These are phyloP conservation scores for Melipona beecheii DNA, from an alignment of 2,888 invertebrate genomes.

Conservation along the genomic window DNA sequence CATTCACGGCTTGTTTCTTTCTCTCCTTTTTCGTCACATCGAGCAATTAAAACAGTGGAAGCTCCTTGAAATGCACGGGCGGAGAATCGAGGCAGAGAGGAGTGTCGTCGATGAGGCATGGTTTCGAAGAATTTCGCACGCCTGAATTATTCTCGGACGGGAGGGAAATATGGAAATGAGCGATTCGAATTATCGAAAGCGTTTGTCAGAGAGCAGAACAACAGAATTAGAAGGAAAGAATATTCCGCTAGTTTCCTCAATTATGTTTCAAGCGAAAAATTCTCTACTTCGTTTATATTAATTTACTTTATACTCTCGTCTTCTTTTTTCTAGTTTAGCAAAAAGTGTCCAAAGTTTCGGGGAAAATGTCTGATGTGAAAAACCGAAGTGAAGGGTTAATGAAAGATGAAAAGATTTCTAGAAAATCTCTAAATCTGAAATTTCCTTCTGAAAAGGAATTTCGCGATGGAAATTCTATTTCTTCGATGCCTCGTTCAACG, in stretches of 20 bases:
- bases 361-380: not conserved
- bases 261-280: not conserved
- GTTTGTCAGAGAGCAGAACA: not conserved
- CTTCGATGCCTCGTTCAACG: too few relatives aligned
- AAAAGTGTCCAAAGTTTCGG: not conserved
- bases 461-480: not conserved
- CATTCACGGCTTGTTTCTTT: not conserved
- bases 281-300: not conserved
- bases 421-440: not conserved
- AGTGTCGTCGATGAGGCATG: not conserved
- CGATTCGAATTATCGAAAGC: not conserved
- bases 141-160: not conserved
- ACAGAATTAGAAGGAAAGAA: not conserved
- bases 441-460: too few relatives aligned
- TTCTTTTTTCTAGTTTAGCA: not conserved
- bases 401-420: not conserved
- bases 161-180: not conserved
- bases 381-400: not conserved
- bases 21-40: not conserved
- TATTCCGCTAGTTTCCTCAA: not conserved
- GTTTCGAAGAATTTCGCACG: not conserved
- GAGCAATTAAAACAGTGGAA: not conserved
- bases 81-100: not conserved
- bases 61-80: not conserved
- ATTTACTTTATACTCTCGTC: not conserved